These are phyloP conservation scores for Conops quadrifasciatus DNA, from an alignment of 2,888 invertebrate species.

Conservation along the genomic window DNA sequence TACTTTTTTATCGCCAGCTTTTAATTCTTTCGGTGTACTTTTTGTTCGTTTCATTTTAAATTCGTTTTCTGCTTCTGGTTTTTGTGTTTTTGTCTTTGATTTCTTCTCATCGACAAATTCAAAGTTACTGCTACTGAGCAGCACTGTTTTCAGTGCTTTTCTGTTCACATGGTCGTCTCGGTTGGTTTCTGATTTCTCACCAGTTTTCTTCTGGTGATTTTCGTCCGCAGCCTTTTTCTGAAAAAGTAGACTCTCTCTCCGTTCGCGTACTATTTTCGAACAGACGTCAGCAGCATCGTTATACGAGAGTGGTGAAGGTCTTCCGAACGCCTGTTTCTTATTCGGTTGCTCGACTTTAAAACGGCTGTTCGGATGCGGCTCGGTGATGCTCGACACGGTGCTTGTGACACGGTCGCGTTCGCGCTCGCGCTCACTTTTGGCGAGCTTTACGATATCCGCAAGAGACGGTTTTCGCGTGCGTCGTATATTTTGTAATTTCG, in stretches of 20 bases:
- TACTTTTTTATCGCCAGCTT: slow-evolving; percentile 38
- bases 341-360: slow-evolving; percentile 56
- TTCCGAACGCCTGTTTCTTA: slow-evolving; percentile 27
- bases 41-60: slow-evolving; percentile 19
- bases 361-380: slow-evolving; percentile 55
- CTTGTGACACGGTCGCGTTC: slow-evolving; percentile 32
- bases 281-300: slow-evolving; percentile 61
- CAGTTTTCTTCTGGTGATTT: slow-evolving; percentile 34
- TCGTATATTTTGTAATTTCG: slow-evolving; percentile 57
- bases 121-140: slow-evolving; percentile 1
- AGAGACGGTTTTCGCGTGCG: slow-evolving; percentile 60
- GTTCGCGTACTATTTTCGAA: slow-evolving; percentile 59
- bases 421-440: slow-evolving; percentile 56
- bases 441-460: slow-evolving; percentile 62
- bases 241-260: slow-evolving; percentile 56
- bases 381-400: slow-evolving; percentile 45
- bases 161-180: not conserved
- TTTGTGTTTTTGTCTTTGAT: slow-evolving; percentile 5
- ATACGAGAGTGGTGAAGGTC: slow-evolving; percentile 38
- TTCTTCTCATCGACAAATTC: slow-evolving; percentile 25
- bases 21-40: not conserved
- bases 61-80: not conserved
- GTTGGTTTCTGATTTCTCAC: slow-evolving; percentile 27
- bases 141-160: slow-evolving; percentile 19
- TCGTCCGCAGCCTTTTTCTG: slow-evolving; percentile 50